These are phyloP conservation scores for Proterorhinus semilunaris DNA, from an alignment of 2,113 vertebrate species.

Conservation along the genomic window DNA sequence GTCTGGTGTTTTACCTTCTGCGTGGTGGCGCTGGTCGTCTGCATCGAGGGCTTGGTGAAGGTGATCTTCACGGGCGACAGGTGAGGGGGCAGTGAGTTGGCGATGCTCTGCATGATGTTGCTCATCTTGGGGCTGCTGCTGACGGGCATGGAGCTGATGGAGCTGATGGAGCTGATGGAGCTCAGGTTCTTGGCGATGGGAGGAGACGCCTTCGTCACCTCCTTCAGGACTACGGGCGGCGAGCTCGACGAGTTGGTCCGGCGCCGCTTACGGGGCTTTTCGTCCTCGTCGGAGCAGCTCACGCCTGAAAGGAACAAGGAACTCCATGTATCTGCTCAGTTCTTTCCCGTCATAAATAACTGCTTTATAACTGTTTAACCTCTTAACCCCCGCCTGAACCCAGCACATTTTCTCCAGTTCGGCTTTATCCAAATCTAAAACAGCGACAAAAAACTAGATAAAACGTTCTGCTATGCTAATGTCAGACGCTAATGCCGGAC, in stretches of 20 bases:
- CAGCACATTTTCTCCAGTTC: no score
- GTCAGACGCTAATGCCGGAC: no score
- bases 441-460: no score
- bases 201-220: constrained; percentile 86
- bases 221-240: constrained; percentile 93
- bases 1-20: constrained; percentile 81
- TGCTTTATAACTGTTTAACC: no score
- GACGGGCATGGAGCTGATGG: constrained; percentile 75
- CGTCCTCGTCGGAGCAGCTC: constrained; percentile 96
- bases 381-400: no score
- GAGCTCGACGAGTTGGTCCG: constrained; percentile 96
- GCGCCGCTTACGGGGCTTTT: constrained; percentile 96
- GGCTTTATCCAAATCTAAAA: no score
- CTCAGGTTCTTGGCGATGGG: constrained; percentile 90
- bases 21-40: constrained; percentile 92
- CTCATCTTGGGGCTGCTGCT: constrained; percentile 97
- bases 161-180: constrained; percentile 63
- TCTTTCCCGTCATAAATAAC: no score
- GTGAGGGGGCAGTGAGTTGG: constrained; percentile 96
- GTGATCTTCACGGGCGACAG: constrained; percentile 99
- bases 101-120: constrained; percentile 99
- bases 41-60: constrained; percentile 95
- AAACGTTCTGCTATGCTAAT: no score
- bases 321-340: no score
- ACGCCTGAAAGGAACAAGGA: constrained; percentile 76